Percentiles rank a stretch among this genome's conserved stretches.
Conservation (phyloP, 2,113 vertebrate genomes). For the Macquaria ambigua region DNA sequence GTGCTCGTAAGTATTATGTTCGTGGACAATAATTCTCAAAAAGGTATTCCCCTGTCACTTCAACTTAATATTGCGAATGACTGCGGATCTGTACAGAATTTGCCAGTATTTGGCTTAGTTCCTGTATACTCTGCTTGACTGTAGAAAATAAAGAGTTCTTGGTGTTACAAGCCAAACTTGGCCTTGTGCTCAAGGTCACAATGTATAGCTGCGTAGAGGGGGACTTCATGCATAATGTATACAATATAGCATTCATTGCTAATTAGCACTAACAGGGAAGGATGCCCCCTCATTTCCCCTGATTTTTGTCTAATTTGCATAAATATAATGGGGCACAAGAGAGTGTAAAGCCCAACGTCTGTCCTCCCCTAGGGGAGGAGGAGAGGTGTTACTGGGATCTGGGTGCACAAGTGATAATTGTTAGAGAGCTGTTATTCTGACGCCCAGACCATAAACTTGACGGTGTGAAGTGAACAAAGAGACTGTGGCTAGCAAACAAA, state of each 20-base stretch:
- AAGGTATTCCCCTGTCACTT: conserved; percentile 21
- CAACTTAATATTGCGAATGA: not conserved
- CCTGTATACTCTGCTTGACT: not conserved
- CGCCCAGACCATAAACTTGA: conserved; percentile 51
- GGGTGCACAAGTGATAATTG: conserved; percentile 82
- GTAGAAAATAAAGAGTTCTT: conserved; percentile 6
- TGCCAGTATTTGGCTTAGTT: not conserved
- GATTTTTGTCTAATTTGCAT: conserved; percentile 80
- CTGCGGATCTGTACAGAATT: not conserved
- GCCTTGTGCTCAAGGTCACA: conserved; percentile 66
- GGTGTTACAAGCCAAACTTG: conserved; percentile 4
- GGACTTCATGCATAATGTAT: conserved; percentile 75
- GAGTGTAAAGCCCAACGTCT: conserved; percentile 73
- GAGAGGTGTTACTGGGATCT: conserved; percentile 73
- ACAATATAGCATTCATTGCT: conserved; percentile 70
- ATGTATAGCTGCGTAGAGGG: conserved; percentile 30
- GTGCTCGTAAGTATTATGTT: conserved; percentile 32
- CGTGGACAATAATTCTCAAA: conserved; percentile 23
- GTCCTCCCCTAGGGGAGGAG: conserved; percentile 66
- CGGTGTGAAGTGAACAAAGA: conserved; percentile 68
- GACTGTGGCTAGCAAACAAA: conserved; percentile 32
- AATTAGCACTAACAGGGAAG: conserved; percentile 80
- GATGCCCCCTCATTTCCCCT: conserved; percentile 75
- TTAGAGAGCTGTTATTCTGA: conserved; percentile 79
- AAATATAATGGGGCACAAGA: conserved; percentile 80